These are phyloP conservation scores for Heliconius sara DNA, from an alignment of 2,888 invertebrate genomes.

Conservation along the genomic window DNA sequence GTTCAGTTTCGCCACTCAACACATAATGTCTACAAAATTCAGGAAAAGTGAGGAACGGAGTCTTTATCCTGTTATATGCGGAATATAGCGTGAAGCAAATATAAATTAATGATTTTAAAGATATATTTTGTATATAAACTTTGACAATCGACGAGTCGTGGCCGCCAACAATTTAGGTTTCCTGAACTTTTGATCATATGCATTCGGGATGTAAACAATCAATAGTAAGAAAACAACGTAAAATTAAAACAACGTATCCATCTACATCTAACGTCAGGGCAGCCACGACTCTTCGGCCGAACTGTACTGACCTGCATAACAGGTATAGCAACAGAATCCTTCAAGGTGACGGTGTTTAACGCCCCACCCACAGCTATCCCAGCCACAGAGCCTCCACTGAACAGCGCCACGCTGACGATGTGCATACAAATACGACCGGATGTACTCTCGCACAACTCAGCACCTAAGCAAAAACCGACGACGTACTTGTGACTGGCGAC, in stretches of 20 bases:
- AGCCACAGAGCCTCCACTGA: conserved; percentile 87
- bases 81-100: too few species aligned
- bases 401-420: conserved; percentile 85
- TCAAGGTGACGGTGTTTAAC: conserved; percentile 78
- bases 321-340: conserved; percentile 81
- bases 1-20: too few species aligned
- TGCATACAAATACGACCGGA: conserved; percentile 73
- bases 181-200: too few species aligned
- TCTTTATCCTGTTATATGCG: too few species aligned
- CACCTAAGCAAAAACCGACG: conserved; percentile 91
- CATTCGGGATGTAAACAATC: too few species aligned
- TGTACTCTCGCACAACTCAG: conserved; percentile 86
- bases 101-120: too few species aligned
- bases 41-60: too few species aligned
- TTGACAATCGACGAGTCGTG: too few species aligned
- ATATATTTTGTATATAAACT: too few species aligned
- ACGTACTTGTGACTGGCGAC: conserved; percentile 92
- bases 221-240: too few species aligned
- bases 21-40: too few species aligned
- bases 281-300: neutral
- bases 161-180: too few species aligned
- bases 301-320: conserved; percentile 84
- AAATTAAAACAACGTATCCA: neutral
- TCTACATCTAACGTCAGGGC: neutral
- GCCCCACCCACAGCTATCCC: conserved; percentile 88